Conservation (phyloP, 1,140 invertebrate genomes). For the Tetramorium simillimum region DNA sequence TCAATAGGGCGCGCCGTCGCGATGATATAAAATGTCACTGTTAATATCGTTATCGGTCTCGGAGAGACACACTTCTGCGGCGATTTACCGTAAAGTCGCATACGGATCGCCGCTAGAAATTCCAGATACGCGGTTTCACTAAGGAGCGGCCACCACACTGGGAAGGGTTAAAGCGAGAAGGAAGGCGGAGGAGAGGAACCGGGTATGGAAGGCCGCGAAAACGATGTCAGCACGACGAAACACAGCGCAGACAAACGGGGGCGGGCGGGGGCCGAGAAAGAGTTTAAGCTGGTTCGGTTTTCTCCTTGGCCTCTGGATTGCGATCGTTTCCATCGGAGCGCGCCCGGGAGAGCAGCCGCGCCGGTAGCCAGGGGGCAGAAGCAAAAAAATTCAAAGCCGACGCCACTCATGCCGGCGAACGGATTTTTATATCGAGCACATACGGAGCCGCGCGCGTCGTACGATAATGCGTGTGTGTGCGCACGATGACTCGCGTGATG, state of each 20-base stretch:
- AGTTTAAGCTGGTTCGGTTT: conserved; percentile 74
- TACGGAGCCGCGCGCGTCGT: not conserved
- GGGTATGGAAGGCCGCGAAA: conserved; percentile 68
- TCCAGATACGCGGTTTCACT: conserved; percentile 49
- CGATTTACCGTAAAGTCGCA: conserved; percentile 3
- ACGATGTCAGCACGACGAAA: conserved; percentile 71
- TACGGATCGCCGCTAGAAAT: conserved; percentile 32
- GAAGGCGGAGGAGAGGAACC: conserved; percentile 12
- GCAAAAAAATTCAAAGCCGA: conserved; percentile 61
- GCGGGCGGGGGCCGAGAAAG: conserved; percentile 65
- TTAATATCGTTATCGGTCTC: not conserved
- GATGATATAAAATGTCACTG: not conserved
- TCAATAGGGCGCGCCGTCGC: not conserved
- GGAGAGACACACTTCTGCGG: not conserved
- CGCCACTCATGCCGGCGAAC: conserved; percentile 51
- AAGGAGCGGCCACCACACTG: conserved; percentile 33
- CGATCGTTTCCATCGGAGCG: conserved; percentile 69
- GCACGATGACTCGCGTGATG: conserved; percentile 21
- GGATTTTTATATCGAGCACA: conserved; percentile 66
- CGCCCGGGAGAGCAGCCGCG: conserved; percentile 50
- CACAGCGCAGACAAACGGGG: conserved; percentile 61
- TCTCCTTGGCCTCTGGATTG: conserved; percentile 70
- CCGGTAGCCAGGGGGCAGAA: conserved; percentile 60
- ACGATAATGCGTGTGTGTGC: conserved; percentile 14
- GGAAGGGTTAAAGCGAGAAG: conserved; percentile 11